A percentile compares a stretch with the other conserved stretches of the same genome.
Evolutionary conservation across 2,113 vertebrate species (phyloP).

Genomic region (Agelaius tricolor): DNA sequence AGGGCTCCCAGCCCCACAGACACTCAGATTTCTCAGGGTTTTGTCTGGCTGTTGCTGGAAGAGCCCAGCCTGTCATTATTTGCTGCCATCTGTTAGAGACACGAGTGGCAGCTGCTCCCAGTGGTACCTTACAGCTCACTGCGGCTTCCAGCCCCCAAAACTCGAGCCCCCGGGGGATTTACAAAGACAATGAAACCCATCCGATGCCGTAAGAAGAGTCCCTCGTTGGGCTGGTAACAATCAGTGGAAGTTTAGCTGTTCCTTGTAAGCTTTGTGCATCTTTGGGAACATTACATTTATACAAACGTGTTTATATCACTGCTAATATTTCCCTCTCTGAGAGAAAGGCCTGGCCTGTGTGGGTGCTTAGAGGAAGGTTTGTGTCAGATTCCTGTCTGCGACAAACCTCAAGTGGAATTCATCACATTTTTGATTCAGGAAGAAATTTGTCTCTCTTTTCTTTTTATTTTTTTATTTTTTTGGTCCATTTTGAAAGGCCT

Average conservation of each 20-base stretch:
- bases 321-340: not conserved
- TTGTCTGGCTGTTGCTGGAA: not conserved
- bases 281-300: not conserved
- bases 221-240: not conserved
- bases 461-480: not conserved
- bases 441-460: not conserved
- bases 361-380: not conserved
- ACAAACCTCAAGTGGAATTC: not conserved
- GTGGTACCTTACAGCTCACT: not conserved
- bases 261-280: not conserved
- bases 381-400: not conserved
- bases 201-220: not conserved
- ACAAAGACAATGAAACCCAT: not conserved
- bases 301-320: not conserved
- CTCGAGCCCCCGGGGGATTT: not conserved
- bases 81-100: conserved; percentile 19
- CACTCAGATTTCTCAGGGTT: not conserved
- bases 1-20: not conserved
- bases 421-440: not conserved
- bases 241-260: not conserved
- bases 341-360: not conserved
- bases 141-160: not conserved
- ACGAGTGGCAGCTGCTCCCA: not conserved
- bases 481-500: not conserved
- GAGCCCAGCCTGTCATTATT: conserved; percentile 9